phyloP scores from a whole-genome alignment of 2,113 vertebrate species.

The Nycticorax nycticorax region DNA sequence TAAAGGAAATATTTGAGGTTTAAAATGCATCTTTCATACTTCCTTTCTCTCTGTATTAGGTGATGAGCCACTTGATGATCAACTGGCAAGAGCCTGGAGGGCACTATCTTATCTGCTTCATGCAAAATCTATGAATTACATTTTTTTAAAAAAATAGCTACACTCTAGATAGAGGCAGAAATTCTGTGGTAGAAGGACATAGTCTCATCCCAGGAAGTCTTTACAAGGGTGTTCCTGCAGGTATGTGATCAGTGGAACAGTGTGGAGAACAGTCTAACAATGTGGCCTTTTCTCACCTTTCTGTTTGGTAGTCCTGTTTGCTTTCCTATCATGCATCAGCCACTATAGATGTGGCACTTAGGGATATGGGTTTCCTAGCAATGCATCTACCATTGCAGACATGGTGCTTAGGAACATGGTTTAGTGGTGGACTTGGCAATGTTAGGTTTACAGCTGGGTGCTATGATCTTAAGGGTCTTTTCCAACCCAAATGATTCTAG shows the following conservation, averaged over 20 bases:
- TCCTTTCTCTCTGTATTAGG: background rate
- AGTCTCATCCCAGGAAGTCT: background rate
- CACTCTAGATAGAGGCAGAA: background rate
- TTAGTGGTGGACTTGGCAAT: background rate
- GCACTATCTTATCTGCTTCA: background rate
- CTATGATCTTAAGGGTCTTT: background rate
- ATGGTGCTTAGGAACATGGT: background rate
- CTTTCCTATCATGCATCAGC: accelerated
- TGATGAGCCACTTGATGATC: background rate
- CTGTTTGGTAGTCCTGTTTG: background rate
- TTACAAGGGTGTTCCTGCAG: background rate
- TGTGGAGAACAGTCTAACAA: background rate
- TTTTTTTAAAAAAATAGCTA: background rate
- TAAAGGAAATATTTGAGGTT: background rate
- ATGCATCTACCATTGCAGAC: background rate
- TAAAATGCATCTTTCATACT: background rate
- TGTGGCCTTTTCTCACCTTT: background rate
- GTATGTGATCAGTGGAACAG: background rate
- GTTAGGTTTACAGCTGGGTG: background rate
- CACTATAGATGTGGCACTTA: background rate
- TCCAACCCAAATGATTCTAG: background rate
- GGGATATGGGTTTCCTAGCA: background rate
- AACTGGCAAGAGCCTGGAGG: background rate
- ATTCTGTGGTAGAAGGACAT: background rate
- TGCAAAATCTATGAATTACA: background rate